Evolutionary conservation across 2,797 vertebrate genomes (phyloP).

Genomic region (Myotis myotis): DNA sequence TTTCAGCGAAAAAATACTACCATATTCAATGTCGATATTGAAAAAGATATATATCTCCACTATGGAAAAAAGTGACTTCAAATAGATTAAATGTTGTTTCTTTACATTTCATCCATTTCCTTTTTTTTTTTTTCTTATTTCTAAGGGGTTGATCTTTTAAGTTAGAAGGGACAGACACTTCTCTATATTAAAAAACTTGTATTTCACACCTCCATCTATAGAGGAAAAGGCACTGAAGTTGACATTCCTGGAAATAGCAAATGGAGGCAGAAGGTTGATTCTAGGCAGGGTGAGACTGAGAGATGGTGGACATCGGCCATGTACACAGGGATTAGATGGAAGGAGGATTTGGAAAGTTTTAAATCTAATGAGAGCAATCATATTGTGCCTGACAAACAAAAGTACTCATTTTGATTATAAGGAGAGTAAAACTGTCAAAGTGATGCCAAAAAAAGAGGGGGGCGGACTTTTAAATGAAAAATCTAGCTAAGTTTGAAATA

Average conservation of each 20-base stretch:
- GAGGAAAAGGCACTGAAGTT: neutral
- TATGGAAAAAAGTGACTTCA: neutral
- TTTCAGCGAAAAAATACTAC: neutral
- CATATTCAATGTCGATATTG: neutral
- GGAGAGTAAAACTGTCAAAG: constrained; percentile 64
- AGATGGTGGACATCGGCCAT: neutral
- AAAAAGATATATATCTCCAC: neutral
- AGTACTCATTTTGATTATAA: constrained; percentile 2
- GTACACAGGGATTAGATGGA: neutral
- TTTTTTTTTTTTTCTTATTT: neutral
- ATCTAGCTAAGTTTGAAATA: constrained; percentile 49
- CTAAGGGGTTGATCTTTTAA: neutral
- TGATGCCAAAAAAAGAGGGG: neutral
- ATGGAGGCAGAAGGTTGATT: neutral
- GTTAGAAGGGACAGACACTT: neutral
- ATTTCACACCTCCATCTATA: neutral
- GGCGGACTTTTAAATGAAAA: constrained; percentile 57
- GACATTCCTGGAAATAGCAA: neutral
- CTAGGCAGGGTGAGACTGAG: neutral
- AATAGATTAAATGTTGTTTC: neutral
- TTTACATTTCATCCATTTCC: neutral
- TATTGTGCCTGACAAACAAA: constrained; percentile 38
- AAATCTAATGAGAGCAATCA: neutral
- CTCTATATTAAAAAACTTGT: neutral
- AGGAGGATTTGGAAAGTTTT: neutral